A percentile compares a stretch with the other conserved stretches of the same genome.
phyloP scores from a whole-genome alignment of 2,888 invertebrate species.

The Caenorhabditis sp. region DNA sequence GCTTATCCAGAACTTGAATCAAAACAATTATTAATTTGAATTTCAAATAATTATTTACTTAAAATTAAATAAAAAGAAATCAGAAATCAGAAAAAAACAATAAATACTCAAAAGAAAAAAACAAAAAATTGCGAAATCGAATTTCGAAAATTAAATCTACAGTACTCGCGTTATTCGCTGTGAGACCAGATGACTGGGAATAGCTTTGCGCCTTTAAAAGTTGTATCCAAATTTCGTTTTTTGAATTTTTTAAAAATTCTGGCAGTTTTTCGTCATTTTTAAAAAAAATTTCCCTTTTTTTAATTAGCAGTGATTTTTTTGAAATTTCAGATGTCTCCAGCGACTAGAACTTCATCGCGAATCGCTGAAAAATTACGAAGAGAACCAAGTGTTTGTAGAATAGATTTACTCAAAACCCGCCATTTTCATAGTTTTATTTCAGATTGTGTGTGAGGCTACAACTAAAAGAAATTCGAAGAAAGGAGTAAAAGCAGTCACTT shows the following conservation, averaged over 20 bases:
- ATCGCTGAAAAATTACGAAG: no score
- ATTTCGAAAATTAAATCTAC: not conserved
- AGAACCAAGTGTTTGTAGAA: no score
- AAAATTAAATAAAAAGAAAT: no score
- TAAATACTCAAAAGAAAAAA: not conserved
- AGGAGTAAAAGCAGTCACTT: no score
- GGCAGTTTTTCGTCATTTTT: not conserved
- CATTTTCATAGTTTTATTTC: no score
- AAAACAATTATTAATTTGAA: not conserved
- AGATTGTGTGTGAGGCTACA: no score
- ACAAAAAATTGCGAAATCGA: not conserved
- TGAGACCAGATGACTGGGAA: not conserved
- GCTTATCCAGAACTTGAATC: not conserved
- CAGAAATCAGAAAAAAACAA: not conserved
- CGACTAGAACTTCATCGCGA: no score
- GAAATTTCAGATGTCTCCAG: no score
- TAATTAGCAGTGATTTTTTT: no score
- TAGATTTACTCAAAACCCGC: no score
- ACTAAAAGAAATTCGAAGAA: no score
- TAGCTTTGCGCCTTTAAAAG: not conserved
- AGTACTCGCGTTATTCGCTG: not conserved
- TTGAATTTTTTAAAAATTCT: not conserved
- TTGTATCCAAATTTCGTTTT: not conserved
- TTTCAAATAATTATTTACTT: not conserved
- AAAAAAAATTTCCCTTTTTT: not conserved